Evolutionary conservation across 2,888 invertebrate genomes (phyloP).

Genomic region (Drosophila neotestacea): DNA sequence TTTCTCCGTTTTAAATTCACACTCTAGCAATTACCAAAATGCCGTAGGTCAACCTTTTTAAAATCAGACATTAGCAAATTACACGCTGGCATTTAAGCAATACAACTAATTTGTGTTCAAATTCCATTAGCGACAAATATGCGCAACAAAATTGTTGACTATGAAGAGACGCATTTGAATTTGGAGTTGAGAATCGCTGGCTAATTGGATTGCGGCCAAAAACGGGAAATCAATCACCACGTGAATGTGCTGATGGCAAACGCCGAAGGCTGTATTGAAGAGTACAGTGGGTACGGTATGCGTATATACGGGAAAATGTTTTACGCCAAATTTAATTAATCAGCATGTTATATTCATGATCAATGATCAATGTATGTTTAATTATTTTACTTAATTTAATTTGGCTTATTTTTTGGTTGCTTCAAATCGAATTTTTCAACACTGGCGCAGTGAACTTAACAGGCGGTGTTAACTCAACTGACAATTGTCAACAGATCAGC

Average conservation of each 20-base stretch:
- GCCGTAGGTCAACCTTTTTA: conserved; percentile 55
- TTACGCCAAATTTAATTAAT: not conserved
- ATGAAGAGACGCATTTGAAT: not conserved
- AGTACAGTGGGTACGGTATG: not conserved
- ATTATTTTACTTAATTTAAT: too few relatives aligned
- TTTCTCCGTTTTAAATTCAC: not conserved
- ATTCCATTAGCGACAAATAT: conserved; percentile 57
- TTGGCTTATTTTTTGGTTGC: too few relatives aligned
- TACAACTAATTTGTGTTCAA: conserved; percentile 71
- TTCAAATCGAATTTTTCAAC: not conserved
- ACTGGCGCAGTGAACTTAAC: not conserved
- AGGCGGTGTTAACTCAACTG: not conserved
- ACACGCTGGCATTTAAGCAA: conserved; percentile 57
- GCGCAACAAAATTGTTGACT: conserved; percentile 16
- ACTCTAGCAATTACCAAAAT: conserved; percentile 43
- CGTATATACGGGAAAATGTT: not conserved
- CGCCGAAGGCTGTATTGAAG: not conserved
- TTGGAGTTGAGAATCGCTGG: not conserved
- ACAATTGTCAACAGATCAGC: not conserved
- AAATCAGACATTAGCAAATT: conserved; percentile 54
- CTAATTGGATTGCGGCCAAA: conserved; percentile 31
- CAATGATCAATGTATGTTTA: too few relatives aligned
- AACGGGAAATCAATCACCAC: conserved; percentile 57
- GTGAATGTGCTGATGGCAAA: not conserved
- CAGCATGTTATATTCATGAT: not conserved